Conservation (phyloP, 1,140 invertebrate species). For the Lamellibrachia luymesi region DNA sequence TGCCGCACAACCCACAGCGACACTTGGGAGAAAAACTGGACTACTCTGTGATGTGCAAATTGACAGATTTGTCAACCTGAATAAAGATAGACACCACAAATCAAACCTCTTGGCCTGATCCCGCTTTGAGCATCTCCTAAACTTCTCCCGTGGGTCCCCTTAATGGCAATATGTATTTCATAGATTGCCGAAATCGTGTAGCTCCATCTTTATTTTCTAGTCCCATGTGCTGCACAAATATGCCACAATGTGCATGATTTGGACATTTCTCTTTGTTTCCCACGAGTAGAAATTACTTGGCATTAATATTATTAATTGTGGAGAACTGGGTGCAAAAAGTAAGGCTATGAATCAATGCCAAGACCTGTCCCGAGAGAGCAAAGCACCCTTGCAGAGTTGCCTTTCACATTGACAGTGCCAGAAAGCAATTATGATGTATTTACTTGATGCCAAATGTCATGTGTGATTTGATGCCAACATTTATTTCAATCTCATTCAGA, state of each 20-base stretch:
- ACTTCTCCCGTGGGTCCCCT: not conserved
- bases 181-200: not conserved
- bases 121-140: not conserved
- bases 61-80: conserved; percentile 4
- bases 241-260: not conserved
- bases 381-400: not conserved
- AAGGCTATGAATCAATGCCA: not conserved
- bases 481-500: conserved; percentile 5
- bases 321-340: not conserved
- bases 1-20: not conserved
- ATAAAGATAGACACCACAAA: conserved; percentile 1
- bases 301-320: not conserved
- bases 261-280: not conserved
- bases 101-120: not conserved
- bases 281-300: not conserved
- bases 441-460: not conserved
- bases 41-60: not conserved
- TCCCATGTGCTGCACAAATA: not conserved
- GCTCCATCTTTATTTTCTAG: not conserved
- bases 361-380: not conserved
- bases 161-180: conserved; percentile 5
- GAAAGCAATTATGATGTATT: conserved; percentile 5
- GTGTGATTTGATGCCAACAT: not conserved
- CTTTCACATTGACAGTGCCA: not conserved
- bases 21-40: not conserved